phyloP scores from a whole-genome alignment of 2,797 vertebrate genomes.

The Gadopsis bispinosus region DNA sequence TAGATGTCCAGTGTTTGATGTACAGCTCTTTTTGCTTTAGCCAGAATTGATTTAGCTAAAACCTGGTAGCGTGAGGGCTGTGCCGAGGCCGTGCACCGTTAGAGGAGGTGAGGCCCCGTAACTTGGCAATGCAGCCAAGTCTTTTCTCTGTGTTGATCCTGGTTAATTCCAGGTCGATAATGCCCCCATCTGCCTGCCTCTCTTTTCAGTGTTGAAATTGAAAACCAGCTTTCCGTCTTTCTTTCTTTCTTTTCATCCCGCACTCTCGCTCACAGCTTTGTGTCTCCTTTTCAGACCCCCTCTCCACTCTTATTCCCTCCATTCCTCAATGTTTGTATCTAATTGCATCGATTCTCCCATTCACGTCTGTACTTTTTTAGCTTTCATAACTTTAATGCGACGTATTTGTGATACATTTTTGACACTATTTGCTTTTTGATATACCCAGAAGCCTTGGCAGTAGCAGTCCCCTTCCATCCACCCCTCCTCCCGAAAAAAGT shows the following conservation, averaged over 20 bases:
- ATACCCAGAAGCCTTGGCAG: conserved; percentile 25
- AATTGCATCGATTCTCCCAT: conserved; percentile 17
- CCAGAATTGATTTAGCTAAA: no score
- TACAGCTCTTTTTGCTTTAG: no score
- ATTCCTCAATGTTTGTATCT: conserved; percentile 19
- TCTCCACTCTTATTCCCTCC: neutral
- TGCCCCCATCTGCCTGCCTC: neutral
- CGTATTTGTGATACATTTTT: conserved; percentile 51
- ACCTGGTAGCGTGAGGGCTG: no score
- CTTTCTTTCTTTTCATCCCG: conserved; percentile 4
- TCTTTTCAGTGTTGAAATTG: conserved; percentile 14
- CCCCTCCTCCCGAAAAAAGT: conserved; percentile 18
- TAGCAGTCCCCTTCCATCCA: conserved; percentile 7
- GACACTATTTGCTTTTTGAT: conserved; percentile 33
- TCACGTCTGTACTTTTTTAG: neutral
- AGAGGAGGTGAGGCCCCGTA: no score
- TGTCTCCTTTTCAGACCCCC: neutral
- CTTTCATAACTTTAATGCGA: conserved; percentile 25
- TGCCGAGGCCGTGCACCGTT: no score
- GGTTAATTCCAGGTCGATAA: conserved; percentile 51
- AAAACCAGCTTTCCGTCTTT: neutral
- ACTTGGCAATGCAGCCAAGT: no score
- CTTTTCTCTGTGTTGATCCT: conserved; percentile 18
- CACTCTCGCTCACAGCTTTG: conserved; percentile 7
- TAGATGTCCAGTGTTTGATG: no score